Conservation (phyloP, 2,888 invertebrate genomes). For the Cryptocheilus praepositus region DNA sequence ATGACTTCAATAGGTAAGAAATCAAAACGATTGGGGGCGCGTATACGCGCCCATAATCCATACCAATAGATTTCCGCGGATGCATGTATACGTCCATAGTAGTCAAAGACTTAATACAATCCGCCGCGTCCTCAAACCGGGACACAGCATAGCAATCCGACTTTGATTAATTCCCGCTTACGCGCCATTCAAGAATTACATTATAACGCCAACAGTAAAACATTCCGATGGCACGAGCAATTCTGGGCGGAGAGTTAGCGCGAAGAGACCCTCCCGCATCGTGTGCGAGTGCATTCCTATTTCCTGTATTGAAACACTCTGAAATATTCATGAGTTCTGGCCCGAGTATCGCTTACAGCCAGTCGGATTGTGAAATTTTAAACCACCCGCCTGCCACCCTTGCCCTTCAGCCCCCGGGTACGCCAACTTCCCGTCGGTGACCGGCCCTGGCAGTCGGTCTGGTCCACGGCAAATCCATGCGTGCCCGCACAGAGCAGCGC, state of each 20-base stretch:
- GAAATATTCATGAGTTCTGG: constrained; percentile 44
- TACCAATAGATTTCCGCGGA: too few species aligned
- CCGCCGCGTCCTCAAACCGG: too few species aligned
- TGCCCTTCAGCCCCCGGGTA: constrained; percentile 18
- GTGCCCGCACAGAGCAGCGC: too few species aligned
- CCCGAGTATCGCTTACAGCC: constrained; percentile 30
- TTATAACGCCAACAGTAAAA: not conserved
- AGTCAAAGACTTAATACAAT: too few species aligned
- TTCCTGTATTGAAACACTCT: constrained; percentile 40
- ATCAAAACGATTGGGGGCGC: too few species aligned
- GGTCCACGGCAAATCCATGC: too few species aligned
- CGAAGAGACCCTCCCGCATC: constrained; percentile 12
- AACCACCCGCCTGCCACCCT: constrained; percentile 23
- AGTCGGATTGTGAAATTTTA: constrained; percentile 45
- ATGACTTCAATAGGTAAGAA: too few species aligned
- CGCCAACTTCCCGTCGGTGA: constrained; percentile 27
- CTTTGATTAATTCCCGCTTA: too few species aligned
- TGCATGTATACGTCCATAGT: too few species aligned
- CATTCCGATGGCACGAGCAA: constrained; percentile 1
- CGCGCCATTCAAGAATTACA: too few species aligned
- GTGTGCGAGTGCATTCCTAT: constrained; percentile 33
- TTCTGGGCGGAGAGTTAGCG: not conserved
- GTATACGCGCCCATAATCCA: too few species aligned
- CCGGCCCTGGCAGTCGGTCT: not conserved
- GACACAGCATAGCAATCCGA: too few species aligned